Conservation (phyloP, 2,888 invertebrate species). For the Chrysolina oricalcia region DNA sequence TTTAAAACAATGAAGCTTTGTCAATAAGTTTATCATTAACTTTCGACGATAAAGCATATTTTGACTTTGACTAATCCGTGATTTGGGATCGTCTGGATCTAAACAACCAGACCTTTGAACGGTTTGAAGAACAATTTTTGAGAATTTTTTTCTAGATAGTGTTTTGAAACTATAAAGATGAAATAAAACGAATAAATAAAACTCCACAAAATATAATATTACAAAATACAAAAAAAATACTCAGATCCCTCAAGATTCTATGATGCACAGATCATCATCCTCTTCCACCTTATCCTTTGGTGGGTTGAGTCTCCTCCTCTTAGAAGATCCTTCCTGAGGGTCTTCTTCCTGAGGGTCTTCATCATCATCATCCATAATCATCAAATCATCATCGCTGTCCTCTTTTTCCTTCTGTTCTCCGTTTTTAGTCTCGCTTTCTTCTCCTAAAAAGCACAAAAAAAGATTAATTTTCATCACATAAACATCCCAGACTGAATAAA, state of each 20-base stretch:
- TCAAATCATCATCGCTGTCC: constrained; percentile 65
- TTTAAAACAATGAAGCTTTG: too few relatives aligned
- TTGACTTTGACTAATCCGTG: too few relatives aligned
- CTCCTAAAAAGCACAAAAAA: constrained; percentile 42
- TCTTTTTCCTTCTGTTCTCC: constrained; percentile 52
- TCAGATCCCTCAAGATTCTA: constrained; percentile 41
- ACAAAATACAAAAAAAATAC: constrained; percentile 27
- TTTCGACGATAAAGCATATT: too few relatives aligned
- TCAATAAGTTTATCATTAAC: too few relatives aligned
- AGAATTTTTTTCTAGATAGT: background rate
- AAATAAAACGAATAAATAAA: background rate
- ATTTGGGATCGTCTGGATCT: too few relatives aligned
- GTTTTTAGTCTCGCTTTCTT: constrained; percentile 54
- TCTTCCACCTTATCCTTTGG: constrained; percentile 37
- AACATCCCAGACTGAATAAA: too few relatives aligned
- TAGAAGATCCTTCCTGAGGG: constrained; percentile 69
- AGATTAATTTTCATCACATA: too few relatives aligned
- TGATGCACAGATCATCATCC: constrained; percentile 51
- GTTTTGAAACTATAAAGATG: background rate
- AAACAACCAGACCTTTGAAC: too few relatives aligned
- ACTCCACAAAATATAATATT: constrained; percentile 13
- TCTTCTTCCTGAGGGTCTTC: constrained; percentile 61
- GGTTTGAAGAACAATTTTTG: background rate
- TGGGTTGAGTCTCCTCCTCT: constrained; percentile 65
- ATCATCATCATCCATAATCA: constrained; percentile 60